phyloP scores from a whole-genome alignment of 2,113 vertebrate species.

The Grammomys surdaster region DNA sequence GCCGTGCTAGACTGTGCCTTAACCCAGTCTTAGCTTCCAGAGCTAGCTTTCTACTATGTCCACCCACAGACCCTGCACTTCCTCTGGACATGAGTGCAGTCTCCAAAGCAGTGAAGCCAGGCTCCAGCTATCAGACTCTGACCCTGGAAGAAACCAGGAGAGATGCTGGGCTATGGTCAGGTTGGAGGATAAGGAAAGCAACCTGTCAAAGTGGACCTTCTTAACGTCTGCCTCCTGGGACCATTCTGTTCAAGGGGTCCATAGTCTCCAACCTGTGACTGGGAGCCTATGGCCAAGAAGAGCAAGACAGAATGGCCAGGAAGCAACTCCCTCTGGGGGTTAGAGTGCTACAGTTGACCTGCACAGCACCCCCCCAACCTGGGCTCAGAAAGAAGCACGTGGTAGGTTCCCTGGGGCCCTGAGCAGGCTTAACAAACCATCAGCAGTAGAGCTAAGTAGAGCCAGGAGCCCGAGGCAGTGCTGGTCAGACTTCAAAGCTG shows the following conservation, averaged over 20 bases:
- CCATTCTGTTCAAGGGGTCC: background rate
- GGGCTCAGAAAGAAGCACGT: background rate
- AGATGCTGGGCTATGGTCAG: background rate
- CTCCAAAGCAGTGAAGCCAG: background rate
- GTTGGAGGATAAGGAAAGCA: background rate
- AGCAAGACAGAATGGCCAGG: background rate
- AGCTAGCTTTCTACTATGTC: background rate
- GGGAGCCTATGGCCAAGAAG: rapidly evolving
- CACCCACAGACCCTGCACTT: background rate
- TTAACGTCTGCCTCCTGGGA: background rate
- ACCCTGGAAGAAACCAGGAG: background rate
- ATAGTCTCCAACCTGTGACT: background rate
- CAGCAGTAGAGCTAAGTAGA: constrained; percentile 90
- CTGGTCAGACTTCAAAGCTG: constrained; percentile 90
- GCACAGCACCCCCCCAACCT: background rate
- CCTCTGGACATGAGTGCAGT: background rate
- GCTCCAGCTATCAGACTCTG: background rate
- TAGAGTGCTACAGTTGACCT: background rate
- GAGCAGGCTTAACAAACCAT: constrained; percentile 86
- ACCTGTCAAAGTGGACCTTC: background rate
- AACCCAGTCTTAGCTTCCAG: background rate
- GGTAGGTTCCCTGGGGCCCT: constrained; percentile 68
- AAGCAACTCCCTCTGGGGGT: background rate
- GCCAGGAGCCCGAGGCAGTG: constrained; percentile 82
- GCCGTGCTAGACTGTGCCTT: background rate